Base-by-base conservation (phyloP, 2,888 invertebrate species). In the Platycnemis pennipes region DNA sequence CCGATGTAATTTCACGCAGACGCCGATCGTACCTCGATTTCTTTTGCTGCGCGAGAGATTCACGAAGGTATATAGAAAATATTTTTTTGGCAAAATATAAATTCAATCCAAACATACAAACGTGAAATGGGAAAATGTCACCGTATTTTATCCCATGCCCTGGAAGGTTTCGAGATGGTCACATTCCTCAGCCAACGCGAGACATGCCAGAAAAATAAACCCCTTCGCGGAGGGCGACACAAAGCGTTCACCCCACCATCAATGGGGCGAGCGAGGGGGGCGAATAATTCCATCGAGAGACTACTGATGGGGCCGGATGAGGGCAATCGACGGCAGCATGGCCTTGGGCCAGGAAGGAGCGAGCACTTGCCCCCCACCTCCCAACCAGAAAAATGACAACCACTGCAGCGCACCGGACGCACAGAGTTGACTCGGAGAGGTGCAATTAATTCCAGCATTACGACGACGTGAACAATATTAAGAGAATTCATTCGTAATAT, bases 271-370 rank as follows among this genome's bases (percentile, higher is more conserved):
- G 37, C 13, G 31, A 37, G 13, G 31, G 31, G 77, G 77, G 77
- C 37, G 77, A 77, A 77, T 77, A 77, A 77, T 37, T 77, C 16
- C 77, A 77, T 37, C 37, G 77, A 63, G 63, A 26, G 26, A 8
- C n/a, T n/a, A n/a, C 22, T 26, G 63, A 63, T 77, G 37, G 37
- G 77, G 77, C 77, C 77, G 77, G 77, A 77, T 77, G 77, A 77
- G 31, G 77, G 77, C 77, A 77, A 77, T 77, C 77, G 77, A 77
- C 31, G 77, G 37, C 37, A n/a, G 77, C 31, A 13, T 77, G 77
- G 77, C 77, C 77, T 77, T 77, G 77, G 77, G 77, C 77, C 37
- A 77, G 31, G 77, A 77, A 11, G 77, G 77, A 13, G 77, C 31
- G 77, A 37, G 37, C 37, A 37, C 77, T 37, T n/a, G 69, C 13